These are phyloP conservation scores for Pipra filicauda DNA, from an alignment of 2,113 vertebrate species.

Conservation along the genomic window DNA sequence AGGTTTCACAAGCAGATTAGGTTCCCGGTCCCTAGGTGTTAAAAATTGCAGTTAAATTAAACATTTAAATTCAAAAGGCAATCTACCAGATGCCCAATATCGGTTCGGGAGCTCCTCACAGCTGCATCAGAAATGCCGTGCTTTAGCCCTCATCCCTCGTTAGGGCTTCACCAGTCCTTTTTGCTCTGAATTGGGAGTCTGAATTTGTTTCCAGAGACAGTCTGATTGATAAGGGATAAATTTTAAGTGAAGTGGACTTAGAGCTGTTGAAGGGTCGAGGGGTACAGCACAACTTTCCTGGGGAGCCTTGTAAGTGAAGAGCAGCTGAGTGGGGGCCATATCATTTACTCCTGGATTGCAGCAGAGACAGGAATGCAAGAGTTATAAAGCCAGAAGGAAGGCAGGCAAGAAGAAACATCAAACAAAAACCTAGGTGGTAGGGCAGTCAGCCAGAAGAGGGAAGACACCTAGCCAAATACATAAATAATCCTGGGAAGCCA, in stretches of 20 bases:
- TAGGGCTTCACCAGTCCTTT: not conserved
- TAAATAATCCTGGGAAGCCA: constrained; percentile 29
- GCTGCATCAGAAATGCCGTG: not conserved
- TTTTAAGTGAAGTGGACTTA: not conserved
- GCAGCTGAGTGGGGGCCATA: not conserved
- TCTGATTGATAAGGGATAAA: not conserved
- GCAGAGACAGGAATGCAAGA: constrained; percentile 20
- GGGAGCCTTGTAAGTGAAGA: not conserved
- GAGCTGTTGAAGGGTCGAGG: not conserved
- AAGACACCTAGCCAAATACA: constrained; percentile 46
- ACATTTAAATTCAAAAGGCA: not conserved
- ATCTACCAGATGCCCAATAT: not conserved
- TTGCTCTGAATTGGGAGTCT: not conserved
- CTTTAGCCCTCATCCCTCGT: not conserved
- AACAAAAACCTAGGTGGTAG: constrained; percentile 37
- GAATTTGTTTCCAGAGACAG: not conserved
- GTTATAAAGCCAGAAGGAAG: constrained; percentile 40
- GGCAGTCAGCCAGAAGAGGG: constrained; percentile 41
- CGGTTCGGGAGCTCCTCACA: not conserved
- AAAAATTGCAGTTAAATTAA: not conserved
- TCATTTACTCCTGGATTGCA: not conserved
- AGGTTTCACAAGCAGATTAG: not conserved
- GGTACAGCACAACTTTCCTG: not conserved
- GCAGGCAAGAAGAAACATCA: constrained; percentile 47
- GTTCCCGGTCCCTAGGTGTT: not conserved